phyloP scores from a whole-genome alignment of 1,140 invertebrate genomes.

The Popillia japonica region DNA sequence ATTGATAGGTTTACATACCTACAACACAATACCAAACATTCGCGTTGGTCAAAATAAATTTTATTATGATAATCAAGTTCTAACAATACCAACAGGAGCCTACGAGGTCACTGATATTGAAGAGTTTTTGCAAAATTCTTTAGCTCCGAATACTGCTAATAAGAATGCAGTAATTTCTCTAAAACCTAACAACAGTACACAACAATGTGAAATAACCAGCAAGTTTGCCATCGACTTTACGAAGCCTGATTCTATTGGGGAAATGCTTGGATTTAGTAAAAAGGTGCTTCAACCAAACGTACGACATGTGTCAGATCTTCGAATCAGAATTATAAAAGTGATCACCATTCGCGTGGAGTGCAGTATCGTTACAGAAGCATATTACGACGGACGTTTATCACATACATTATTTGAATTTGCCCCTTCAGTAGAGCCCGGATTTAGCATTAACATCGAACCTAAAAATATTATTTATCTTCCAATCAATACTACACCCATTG shows the following conservation, averaged over 20 bases:
- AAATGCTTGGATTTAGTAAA: constrained; percentile 41
- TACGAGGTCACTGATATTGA: constrained; percentile 57
- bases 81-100: constrained; percentile 54
- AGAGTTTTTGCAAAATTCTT: constrained; percentile 41
- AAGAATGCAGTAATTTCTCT: constrained; percentile 17
- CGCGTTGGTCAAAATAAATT: background rate
- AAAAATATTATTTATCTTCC: constrained; percentile 45
- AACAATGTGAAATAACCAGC: constrained; percentile 44
- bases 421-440: constrained; percentile 41
- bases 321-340: constrained; percentile 46
- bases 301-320: constrained; percentile 44
- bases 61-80: constrained; percentile 48
- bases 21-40: constrained; percentile 58
- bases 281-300: constrained; percentile 38
- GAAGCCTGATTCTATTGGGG: constrained; percentile 37
- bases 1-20: constrained; percentile 52
- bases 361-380: constrained; percentile 44
- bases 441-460: constrained; percentile 41
- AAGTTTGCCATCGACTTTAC: constrained; percentile 45
- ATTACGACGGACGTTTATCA: constrained; percentile 40
- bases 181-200: constrained; percentile 49
- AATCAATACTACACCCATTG: constrained; percentile 39
- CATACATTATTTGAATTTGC: constrained; percentile 47
- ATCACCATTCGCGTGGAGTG: constrained; percentile 44
- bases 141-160: background rate